phyloP scores from a whole-genome alignment of 2,797 vertebrate genomes.

The Iguana delicatissima region DNA sequence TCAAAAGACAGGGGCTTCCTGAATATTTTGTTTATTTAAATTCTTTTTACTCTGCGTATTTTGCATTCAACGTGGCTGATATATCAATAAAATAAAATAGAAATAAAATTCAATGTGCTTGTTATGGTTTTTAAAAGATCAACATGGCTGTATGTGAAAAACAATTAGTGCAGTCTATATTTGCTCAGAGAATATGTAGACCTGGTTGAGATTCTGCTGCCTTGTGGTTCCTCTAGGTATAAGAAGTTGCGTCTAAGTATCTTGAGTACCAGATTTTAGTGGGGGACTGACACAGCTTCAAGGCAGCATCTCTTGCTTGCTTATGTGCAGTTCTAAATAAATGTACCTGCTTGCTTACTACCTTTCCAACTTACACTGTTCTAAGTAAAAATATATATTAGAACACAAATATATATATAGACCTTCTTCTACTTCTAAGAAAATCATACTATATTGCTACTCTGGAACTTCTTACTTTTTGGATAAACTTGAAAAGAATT shows the following conservation, averaged over 20 bases:
- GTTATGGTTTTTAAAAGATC: background rate
- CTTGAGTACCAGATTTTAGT: background rate
- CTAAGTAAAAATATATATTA: background rate
- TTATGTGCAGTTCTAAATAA: background rate
- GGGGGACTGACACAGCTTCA: no score
- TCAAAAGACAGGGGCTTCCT: no score
- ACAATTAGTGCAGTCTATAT: background rate
- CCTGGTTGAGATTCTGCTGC: no score
- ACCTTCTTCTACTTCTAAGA: background rate
- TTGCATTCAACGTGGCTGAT: background rate
- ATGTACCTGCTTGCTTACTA: background rate
- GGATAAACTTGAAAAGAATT: background rate
- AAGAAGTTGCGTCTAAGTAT: background rate
- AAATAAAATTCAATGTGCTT: background rate
- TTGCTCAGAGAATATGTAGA: background rate
- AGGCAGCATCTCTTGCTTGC: background rate
- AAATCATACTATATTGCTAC: background rate
- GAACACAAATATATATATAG: no score
- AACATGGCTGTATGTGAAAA: background rate
- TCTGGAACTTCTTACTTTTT: background rate
- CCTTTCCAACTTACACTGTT: background rate
- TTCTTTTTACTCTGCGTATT: background rate
- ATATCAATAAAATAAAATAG: background rate
- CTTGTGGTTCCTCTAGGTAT: background rate
- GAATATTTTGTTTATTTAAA: no score